phyloP scores from a whole-genome alignment of 1,140 invertebrate genomes.

The Zaprionus davidi region DNA sequence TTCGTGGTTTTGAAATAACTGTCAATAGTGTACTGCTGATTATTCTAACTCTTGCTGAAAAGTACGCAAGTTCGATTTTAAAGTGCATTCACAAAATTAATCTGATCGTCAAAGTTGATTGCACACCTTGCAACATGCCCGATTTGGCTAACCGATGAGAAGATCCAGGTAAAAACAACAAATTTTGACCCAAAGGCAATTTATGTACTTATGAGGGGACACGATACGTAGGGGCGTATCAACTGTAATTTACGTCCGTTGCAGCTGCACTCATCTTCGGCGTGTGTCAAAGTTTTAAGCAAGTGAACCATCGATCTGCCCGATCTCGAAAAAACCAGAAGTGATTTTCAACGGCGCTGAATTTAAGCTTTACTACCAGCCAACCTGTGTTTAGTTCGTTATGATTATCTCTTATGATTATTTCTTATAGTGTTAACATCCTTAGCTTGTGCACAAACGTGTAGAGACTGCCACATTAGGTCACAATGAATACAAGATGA shows the following conservation, averaged over 20 bases:
- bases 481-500: conserved; percentile 4
- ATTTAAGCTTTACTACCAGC: conserved; percentile 30
- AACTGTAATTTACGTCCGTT: conserved; percentile 32
- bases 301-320: conserved; percentile 17
- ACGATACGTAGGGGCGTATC: neutral
- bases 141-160: conserved; percentile 4
- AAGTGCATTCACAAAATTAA: conserved; percentile 18
- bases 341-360: conserved; percentile 65
- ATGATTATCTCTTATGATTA: conserved; percentile 67
- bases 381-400: conserved; percentile 64
- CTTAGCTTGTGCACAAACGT: conserved; percentile 64
- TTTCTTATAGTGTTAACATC: conserved; percentile 14
- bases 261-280: conserved; percentile 55
- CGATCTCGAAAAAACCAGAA: conserved; percentile 67
- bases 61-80: neutral
- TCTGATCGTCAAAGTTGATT: conserved; percentile 60
- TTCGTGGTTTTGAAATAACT: neutral
- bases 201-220: neutral
- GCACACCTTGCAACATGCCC: conserved; percentile 45
- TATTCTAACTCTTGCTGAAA: neutral
- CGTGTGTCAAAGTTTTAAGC: conserved; percentile 24
- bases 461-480: conserved; percentile 65
- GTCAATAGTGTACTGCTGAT: neutral
- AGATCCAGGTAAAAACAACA: neutral
- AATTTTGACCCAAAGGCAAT: neutral